Evolutionary conservation across 2,888 invertebrate species (phyloP), one percentile per base, ranked within the genome.

Genomic region (Xylota segnis): DNA sequence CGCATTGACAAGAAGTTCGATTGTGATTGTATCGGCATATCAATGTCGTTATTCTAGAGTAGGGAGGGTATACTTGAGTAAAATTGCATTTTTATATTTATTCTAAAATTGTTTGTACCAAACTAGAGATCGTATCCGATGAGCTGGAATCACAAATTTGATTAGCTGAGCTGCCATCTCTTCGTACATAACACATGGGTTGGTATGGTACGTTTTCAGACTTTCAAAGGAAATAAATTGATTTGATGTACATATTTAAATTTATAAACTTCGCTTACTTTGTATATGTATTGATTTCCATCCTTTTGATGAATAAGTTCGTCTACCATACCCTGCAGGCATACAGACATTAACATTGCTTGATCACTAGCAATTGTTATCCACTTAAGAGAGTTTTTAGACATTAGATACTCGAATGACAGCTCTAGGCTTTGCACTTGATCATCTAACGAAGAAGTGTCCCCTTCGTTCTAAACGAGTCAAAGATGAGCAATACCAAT

Each of bases 321-420:
- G 90, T 98, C 98, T 0, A 99, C 99, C 94, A 99, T 97, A 5
- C 97, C 96, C 94, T 98, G 97, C 76, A 99, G 94, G 91, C 98
- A 98, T 75, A 98, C 96, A 34, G 98, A 98, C 94, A 99, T 97
- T 86, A 99, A 94, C 91, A 99, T 98, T 0, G 98, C 97, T 93
- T 97, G 97, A 88, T 97, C 96, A 88, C 98, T 98, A 71, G 95
- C 94, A 88, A 99, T 94, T 23, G 97, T 98, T 87, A 99, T 96
- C 99, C 99, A 99, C 90, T 97, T 96, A 82, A 99, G 93, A 87
- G 96, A 96, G 91, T 98, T 97, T 93, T 96, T 97, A 32, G 96
- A 95, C 93, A 98, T 95, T 78, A 99, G 94, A 93, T 99, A 99
- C 92, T 99, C 98, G 92, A 99, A 98, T 0, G 98, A 97, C 71